Percentiles rank a stretch among this genome's conserved stretches.
phyloP scores from a whole-genome alignment of 2,113 vertebrate genomes.

The Vicugna pacos region DNA sequence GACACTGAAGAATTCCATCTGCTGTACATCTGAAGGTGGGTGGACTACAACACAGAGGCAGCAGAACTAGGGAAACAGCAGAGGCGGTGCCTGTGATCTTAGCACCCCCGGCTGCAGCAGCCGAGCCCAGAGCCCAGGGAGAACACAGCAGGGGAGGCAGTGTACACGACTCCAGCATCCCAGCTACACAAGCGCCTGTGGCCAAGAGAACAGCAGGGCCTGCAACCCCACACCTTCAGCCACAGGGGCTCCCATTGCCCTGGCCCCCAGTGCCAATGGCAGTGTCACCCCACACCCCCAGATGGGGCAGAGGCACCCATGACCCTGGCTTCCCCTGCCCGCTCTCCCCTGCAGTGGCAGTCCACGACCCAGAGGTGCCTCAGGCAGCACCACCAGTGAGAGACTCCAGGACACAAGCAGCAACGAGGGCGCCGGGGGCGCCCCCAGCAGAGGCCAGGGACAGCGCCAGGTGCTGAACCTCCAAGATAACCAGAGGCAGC shows the following conservation, averaged over 20 bases:
- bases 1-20: neutral
- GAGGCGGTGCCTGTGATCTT: neutral
- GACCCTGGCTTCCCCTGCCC: neutral
- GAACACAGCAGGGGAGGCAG: neutral
- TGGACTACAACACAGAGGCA: neutral
- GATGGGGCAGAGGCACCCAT: neutral
- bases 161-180: neutral
- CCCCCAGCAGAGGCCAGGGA: neutral
- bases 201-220: neutral
- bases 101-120: neutral
- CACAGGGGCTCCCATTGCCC: neutral
- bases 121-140: neutral
- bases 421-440: neutral
- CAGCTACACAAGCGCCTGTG: neutral
- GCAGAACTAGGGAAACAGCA: too few species aligned
- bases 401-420: neutral
- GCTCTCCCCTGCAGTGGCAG: neutral
- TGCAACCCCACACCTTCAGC: neutral
- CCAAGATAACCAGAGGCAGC: neutral
- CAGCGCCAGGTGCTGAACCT: neutral
- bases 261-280: neutral
- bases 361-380: neutral
- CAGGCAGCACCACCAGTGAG: neutral
- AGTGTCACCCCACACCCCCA: neutral
- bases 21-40: neutral